These are phyloP conservation scores for Autographa gamma DNA, from an alignment of 2,888 invertebrate genomes.

Conservation along the genomic window DNA sequence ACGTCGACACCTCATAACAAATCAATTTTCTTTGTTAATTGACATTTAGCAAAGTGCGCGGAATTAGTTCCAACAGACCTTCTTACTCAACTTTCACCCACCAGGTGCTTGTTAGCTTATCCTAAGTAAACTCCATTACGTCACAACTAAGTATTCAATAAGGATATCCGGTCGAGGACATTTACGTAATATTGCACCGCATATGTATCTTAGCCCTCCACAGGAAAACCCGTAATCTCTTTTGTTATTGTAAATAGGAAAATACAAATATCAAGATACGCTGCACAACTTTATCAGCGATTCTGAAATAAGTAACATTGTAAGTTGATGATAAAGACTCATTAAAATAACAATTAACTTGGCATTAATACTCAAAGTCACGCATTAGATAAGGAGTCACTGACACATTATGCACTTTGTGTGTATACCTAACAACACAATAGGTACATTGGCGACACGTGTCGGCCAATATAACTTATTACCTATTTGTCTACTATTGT, in stretches of 20 bases:
- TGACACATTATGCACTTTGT: conserved; percentile 67
- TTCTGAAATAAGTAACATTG: conserved; percentile 21
- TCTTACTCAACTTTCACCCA: conserved; percentile 69
- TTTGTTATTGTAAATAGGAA: conserved; percentile 16
- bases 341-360: conserved; percentile 42
- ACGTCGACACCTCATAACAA: conserved; percentile 50
- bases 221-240: conserved; percentile 15
- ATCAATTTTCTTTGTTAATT: conserved; percentile 62
- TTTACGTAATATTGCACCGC: conserved; percentile 33
- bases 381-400: conserved; percentile 72
- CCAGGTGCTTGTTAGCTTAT: conserved; percentile 69
- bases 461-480: conserved; percentile 44
- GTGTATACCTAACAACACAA: conserved; percentile 55
- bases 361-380: conserved; percentile 62
- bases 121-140: conserved; percentile 73
- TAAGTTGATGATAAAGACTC: conserved; percentile 22
- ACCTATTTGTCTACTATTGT: conserved; percentile 23
- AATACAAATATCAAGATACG: not conserved
- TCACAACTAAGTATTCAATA: conserved; percentile 57
- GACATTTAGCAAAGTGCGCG: conserved; percentile 47
- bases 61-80: not conserved
- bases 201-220: not conserved
- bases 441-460: conserved; percentile 60
- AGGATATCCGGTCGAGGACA: conserved; percentile 48
- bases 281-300: conserved; percentile 9